Base-by-base conservation (phyloP, 2,888 invertebrate species). In the Entomobrya proxima region DNA sequence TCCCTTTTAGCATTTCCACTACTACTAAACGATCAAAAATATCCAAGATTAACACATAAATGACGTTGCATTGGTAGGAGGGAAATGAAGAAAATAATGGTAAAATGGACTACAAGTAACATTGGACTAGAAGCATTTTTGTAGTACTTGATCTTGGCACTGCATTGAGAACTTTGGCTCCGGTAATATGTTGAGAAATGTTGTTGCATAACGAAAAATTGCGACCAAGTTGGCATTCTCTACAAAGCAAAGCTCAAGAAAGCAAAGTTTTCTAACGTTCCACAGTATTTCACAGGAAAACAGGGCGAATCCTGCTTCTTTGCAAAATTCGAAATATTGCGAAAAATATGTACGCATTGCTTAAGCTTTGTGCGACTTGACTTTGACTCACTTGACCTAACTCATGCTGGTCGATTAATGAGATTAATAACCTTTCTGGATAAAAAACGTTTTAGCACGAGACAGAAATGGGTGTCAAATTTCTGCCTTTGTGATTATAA, bases 111-210 rank as follows among this genome's bases (percentile, higher is more conserved):
- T 5, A 37, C 47, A 47, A 40, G 7, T n/a, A 13, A 3, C 15
- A 2, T 47, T n/a, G n/a, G 47, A 47, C 37, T 11, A 37, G 11
- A 47, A 15, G 13, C 37, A 15, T 15, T 47, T 40, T 67, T 64
- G n/a, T 64, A 37, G 37, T 64, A 64, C 64, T 35, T 64, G 64
- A 64, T 64, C 64, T 64, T 64, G 64, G 64, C 64, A 64, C 32
- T 64, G 64, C 64, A 64, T 9, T 35, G 58, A n/a, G 2, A 9
- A 5, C 18, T 18, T 50, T n/a, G n/a, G 27, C 24, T 55, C 24
- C 27, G 24, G 5, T 24, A 55, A 55, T 55, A n/a, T n/a, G n/a
- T n/a, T n/a, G n/a, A n/a, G n/a, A n/a, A n/a, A n/a, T n/a, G n/a
- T n/a, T n/a, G 64, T 64, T 15, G 18, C 64, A 58, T 32, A 58